These are phyloP conservation scores for Drosophila hamatofila DNA, from an alignment of 2,888 invertebrate species.

Conservation along the genomic window DNA sequence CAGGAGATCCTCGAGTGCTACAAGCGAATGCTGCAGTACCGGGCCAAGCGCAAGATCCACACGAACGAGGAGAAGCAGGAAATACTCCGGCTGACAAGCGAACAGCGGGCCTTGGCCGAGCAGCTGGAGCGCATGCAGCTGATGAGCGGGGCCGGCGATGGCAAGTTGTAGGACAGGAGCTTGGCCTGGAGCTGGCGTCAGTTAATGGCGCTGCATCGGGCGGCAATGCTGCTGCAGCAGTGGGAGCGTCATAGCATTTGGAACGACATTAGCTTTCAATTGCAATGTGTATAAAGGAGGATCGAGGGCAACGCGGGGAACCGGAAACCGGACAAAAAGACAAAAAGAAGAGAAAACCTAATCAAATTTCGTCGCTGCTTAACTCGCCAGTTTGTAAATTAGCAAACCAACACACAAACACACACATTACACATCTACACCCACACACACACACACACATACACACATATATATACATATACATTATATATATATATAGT, in stretches of 20 bases:
- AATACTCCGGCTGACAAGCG: slow-evolving; percentile 90
- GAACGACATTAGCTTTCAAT: slow-evolving; percentile 49
- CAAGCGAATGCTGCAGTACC: slow-evolving; percentile 91
- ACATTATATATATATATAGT: slow-evolving; percentile 33
- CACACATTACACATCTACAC: slow-evolving; percentile 1
- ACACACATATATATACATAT: slow-evolving; percentile 17
- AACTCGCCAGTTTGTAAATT: slow-evolving; percentile 56
- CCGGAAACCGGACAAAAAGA: neutral
- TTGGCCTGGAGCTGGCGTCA: slow-evolving; percentile 76
- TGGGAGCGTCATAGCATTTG: slow-evolving; percentile 52
- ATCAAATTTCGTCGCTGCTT: slow-evolving; percentile 35
- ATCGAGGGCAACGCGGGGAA: too few species aligned
- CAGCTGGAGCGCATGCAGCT: slow-evolving; percentile 82
- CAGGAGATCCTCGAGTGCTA: slow-evolving; percentile 93
- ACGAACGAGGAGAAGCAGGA: slow-evolving; percentile 93
- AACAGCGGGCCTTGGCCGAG: slow-evolving; percentile 86
- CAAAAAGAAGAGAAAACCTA: slow-evolving; percentile 3
- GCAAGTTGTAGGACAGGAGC: slow-evolving; percentile 75
- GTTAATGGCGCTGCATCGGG: slow-evolving; percentile 76
- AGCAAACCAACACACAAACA: slow-evolving; percentile 25
- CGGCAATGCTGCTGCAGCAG: slow-evolving; percentile 48
- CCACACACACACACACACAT: neutral
- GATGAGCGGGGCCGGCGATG: slow-evolving; percentile 21
- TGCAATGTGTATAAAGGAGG: slow-evolving; percentile 54
- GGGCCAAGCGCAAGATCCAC: slow-evolving; percentile 92